phyloP scores from a whole-genome alignment of 2,113 vertebrate genomes.

The Balaeniceps rex region DNA sequence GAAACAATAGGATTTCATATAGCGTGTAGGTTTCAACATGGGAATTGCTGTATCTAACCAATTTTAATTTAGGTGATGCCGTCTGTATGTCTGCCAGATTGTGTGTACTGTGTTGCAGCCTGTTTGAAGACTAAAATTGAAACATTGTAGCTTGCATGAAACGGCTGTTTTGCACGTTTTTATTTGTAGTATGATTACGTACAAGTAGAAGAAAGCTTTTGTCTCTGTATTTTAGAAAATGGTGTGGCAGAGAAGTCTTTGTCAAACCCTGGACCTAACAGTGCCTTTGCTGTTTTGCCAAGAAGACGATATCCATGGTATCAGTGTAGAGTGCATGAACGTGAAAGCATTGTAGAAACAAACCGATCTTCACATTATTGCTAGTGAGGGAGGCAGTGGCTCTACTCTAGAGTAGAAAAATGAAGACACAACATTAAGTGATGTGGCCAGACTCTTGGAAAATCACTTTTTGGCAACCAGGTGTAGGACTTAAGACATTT shows the following conservation, averaged over 20 bases:
- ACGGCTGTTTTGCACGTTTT: not conserved
- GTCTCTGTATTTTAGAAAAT: not conserved
- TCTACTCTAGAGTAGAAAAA: not conserved
- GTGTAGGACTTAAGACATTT: not conserved
- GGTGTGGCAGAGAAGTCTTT: not conserved
- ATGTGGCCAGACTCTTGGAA: not conserved
- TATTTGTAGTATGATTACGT: not conserved
- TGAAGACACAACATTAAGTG: not conserved
- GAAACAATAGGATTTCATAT: not conserved
- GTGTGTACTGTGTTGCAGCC: not conserved
- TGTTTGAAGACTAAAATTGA: not conserved
- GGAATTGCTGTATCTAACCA: not conserved
- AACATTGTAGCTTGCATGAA: not conserved
- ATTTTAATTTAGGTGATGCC: not conserved
- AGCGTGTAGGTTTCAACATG: rapidly evolving
- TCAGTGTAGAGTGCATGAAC: not conserved
- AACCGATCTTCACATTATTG: not conserved
- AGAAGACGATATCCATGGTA: not conserved
- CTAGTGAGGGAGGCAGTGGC: not conserved
- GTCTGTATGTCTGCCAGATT: not conserved
- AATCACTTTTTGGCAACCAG: not conserved
- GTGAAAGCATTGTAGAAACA: not conserved
- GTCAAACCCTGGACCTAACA: not conserved
- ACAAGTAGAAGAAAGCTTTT: not conserved
- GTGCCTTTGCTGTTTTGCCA: not conserved